Conservation (phyloP, 2,888 invertebrate species). For the Euzetes globulus region DNA sequence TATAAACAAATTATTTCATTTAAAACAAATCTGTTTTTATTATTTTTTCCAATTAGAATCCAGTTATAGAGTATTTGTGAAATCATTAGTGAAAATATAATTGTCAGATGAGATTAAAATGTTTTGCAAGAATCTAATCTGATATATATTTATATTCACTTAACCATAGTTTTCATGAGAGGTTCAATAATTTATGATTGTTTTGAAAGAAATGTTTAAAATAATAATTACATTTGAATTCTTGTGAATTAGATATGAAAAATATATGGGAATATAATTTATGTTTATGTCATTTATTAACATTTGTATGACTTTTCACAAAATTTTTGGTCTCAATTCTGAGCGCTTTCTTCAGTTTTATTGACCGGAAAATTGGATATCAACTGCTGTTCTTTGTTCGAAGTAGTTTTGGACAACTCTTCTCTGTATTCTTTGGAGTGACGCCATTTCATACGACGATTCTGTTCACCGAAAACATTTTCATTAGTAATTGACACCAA, state of each 20-base stretch:
- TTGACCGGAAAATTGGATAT: not conserved
- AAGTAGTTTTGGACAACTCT: constrained; percentile 20
- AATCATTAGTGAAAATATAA: no score
- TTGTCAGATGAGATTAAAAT: no score
- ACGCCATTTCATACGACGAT: constrained; percentile 80
- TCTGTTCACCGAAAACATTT: constrained; percentile 47
- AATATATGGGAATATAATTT: not conserved
- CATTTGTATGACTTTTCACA: not conserved
- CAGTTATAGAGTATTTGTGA: no score
- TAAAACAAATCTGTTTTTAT: not conserved
- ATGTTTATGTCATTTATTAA: not conserved
- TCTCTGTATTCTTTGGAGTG: constrained; percentile 49
- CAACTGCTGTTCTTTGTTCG: not conserved
- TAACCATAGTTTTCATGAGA: no score
- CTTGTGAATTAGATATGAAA: not conserved
- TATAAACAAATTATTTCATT: not conserved
- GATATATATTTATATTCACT: no score
- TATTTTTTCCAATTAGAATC: no score
- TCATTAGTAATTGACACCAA: not conserved
- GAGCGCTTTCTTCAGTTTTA: not conserved
- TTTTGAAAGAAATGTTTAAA: not conserved
- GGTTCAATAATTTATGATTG: no score
- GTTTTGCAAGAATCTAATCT: no score
- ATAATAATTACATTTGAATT: not conserved
- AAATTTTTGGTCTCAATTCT: not conserved